These are phyloP conservation scores for Galeopsomyia nigrocyanea DNA, from an alignment of 2,888 invertebrate species.

Conservation along the genomic window DNA sequence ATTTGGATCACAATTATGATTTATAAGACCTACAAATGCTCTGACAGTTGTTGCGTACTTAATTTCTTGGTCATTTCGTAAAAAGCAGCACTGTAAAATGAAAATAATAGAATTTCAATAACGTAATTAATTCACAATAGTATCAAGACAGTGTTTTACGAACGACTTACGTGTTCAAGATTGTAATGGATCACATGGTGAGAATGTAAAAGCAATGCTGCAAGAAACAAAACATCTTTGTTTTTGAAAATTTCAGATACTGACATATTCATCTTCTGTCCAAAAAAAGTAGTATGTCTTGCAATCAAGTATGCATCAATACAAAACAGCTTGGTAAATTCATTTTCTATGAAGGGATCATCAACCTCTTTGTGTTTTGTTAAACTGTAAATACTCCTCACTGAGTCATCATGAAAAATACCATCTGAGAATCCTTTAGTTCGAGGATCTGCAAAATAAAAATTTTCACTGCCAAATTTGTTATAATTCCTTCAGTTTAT, in stretches of 20 bases:
- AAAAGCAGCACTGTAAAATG: no score
- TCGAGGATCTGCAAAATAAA: slow-evolving; percentile 55
- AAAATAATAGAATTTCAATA: no score
- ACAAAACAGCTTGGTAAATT: no score
- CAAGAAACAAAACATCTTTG: neutral
- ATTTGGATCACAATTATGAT: slow-evolving; percentile 92
- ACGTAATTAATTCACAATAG: no score
- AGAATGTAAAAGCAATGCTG: no score
- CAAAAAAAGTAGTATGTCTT: neutral
- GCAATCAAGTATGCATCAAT: neutral
- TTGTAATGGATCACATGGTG: no score
- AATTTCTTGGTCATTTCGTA: no score
- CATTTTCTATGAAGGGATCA: neutral
- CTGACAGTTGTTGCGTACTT: slow-evolving; percentile 61
- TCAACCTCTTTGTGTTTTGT: no score
- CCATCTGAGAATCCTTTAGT: slow-evolving; percentile 59
- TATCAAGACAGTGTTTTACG: no score
- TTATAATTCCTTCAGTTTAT: slow-evolving; percentile 4
- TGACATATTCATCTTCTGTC: neutral
- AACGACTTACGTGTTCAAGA: no score
- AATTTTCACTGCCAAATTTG: neutral
- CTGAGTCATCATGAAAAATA: slow-evolving; percentile 62
- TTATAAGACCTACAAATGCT: slow-evolving; percentile 80
- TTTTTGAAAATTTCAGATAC: neutral
- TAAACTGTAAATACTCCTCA: slow-evolving; percentile 71